Evolutionary conservation across 2,797 vertebrate genomes (phyloP), one percentile per base, ranked within the genome.

Genomic region (Sebastiscus albofasciatus): DNA sequence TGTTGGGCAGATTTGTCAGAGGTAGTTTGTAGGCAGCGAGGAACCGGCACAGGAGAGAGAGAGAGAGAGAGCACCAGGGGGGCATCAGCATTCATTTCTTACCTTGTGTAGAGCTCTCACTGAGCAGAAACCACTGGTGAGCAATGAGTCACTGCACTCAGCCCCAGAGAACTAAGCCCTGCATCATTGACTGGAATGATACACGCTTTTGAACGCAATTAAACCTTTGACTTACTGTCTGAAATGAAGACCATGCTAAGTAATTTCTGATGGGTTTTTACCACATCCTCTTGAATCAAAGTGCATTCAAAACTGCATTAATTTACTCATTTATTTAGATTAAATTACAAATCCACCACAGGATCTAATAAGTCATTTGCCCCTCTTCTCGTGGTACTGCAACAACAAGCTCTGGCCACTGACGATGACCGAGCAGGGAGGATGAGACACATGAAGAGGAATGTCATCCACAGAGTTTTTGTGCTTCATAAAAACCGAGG

Each of bases 1-100:
- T 78, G 85, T 84, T 90, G 82, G 82, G 82, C 75, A 88, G 80
- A 24, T 90, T 85, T 91, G 89, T 95, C 93, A 91, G 74, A 78
- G 74, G 80, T 62, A 83, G 77, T 92, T 93, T 92, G 93, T 90
- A 89, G 82, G 82, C 85, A 65, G 75, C 7, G 26, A 82, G 66
- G 76, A 87, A 72, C 49, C 31, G 22, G 60, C 46, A 72, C 16
- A 81, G 62, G 56, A 73, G 65, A 49, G 20, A 52, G 49, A 52
- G 42, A 1, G 39, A 52, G 49, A 52, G 49, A 78, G 72, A 90
- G 88, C 79, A 75, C 75, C 78, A 49, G 69, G 31, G 75, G 77
- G 86, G 68, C 52, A 62, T 56, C 46, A 31, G 26, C 64, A 74
- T 82, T 85, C 22, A 61, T 85, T 84, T 86, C 86, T 76, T 78